Evolutionary conservation across 2,888 invertebrate species (phyloP), one percentile per base, ranked within the genome.

Genomic region (Linnaemya vulpina): DNA sequence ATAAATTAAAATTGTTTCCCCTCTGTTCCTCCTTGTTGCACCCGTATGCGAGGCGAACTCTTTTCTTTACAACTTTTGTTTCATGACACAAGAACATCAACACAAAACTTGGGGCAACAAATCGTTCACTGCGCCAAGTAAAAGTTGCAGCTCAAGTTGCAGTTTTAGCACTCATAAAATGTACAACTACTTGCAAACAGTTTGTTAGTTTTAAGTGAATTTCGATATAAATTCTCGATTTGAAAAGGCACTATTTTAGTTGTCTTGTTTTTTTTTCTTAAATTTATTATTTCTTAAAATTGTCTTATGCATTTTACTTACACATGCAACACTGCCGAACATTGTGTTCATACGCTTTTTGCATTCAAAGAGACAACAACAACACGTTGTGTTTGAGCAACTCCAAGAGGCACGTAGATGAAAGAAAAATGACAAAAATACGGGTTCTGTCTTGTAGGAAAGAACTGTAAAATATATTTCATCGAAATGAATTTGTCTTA

Each of bases 31-130:
- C n/a, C 55, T 46, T 75, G 63, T 30, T 38, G 17, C 30, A 65
- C 20, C 35, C 63, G 43, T 38, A 4, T 38, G 3, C 9, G 9
- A 7, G 9, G 35, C 35, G 20, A 13, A 55, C 46, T 30, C 43
- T 46, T 46, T 9, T n/a, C 13, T 35, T 15, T n/a, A n/a, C 8
- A 38, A 15, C 30, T 40, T 9, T 25, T 17, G 13, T 7, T 17
- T 53, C 63, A 65, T 63, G 63, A 51, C 40, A 30, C 17, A 13
- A 43, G 22, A 17, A 51, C 17, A 25, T 63, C 25, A 75, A 40
- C 51, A 11, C 30, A 53, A 46, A 65, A 65, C 20, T 75, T 75
- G n/a, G n/a, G 75, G 55, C 55, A 55, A 55, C 55, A 67, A 75
- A 67, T 22, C 62, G 25, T 65, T 22, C 62, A 40, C 63, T 63